phyloP scores from a whole-genome alignment of 2,888 invertebrate species.

The Pristionchus maxplancki region DNA sequence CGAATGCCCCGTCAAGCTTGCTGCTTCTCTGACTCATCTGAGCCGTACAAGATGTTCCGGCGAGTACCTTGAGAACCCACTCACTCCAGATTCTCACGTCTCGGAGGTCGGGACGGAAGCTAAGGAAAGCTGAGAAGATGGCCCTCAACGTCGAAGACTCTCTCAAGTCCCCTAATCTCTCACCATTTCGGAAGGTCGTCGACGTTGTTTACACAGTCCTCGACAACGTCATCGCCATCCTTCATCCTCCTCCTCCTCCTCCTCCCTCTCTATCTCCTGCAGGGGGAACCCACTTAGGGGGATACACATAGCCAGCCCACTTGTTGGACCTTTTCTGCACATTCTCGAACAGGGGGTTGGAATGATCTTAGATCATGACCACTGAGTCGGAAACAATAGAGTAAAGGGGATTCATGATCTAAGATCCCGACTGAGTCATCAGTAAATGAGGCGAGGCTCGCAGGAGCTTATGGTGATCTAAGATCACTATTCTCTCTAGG shows the following conservation, averaged over 20 bases:
- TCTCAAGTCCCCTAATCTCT: neutral
- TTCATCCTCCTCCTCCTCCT: neutral
- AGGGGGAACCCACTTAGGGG: slow-evolving; percentile 22
- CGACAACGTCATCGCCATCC: neutral
- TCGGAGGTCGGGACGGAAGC: neutral
- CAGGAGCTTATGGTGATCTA: neutral
- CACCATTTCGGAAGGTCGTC: neutral
- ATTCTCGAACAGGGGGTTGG: too few species aligned
- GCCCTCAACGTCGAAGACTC: neutral
- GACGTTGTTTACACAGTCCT: slow-evolving; percentile 14
- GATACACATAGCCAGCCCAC: slow-evolving; percentile 12
- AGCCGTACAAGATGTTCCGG: too few species aligned
- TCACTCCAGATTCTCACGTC: neutral
- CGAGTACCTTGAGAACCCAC: too few species aligned
- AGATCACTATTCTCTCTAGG: neutral
- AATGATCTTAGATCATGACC: too few species aligned
- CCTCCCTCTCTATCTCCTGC: neutral
- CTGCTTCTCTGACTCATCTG: too few species aligned
- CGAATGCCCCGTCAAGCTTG: too few species aligned
- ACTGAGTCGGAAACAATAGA: too few species aligned
- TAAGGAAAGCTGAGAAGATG: neutral
- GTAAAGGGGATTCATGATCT: too few species aligned
- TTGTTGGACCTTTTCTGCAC: neutral
- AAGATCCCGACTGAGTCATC: too few species aligned
- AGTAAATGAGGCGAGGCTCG: too few species aligned